Evolutionary conservation across 2,888 invertebrate genomes (phyloP), one percentile per base, ranked within the genome.

Genomic region (Tetropium fuscum): DNA sequence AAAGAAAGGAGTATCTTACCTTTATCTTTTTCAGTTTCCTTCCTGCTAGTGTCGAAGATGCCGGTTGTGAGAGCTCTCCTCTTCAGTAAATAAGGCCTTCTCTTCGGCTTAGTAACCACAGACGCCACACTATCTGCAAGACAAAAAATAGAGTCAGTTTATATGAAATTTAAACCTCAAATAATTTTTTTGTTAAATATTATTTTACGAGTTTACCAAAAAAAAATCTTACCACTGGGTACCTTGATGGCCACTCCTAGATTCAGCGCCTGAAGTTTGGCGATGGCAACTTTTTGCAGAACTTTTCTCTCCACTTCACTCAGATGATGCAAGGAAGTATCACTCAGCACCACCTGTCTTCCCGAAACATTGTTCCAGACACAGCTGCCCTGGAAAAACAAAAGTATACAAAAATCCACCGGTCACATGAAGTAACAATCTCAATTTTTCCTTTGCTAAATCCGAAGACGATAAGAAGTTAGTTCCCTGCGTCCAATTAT

Each of bases 61-160:
- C 93, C 90, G 0, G 94, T 94, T 32, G 96, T 95, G 55, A 94
- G 86, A 0, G 95, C 94, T 78, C 95, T 94, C 78, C 93, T 87
- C 81, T 95, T 96, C 66, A 95, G 84, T 62, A 94, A 84, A 78
- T 94, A 88, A 0, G 93, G 88, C 62, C 92, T 86, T 64, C 93
- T 85, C 81, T 95, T 95, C 1, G 91, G 90, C 74, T 91, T 92
- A 47, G 84, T 86, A 64, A 86, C 85, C 75, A 83, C 78, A 47
- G 81, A 72, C 8, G 74, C 78, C 43, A 83, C 78, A 40, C 79
- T 81, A 73, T 86, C 85, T 85, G n/a, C n/a, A n/a, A n/a, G n/a
- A n/a, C n/a, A n/a, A n/a, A n/a, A n/a, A n/a, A n/a, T n/a, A n/a
- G n/a, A n/a, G n/a, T n/a, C n/a, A n/a, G n/a, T n/a, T n/a, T n/a